Evolutionary conservation across 2,113 vertebrate genomes (phyloP), one percentile per base, ranked within the genome.

Genomic region (Taxidea taxus): DNA sequence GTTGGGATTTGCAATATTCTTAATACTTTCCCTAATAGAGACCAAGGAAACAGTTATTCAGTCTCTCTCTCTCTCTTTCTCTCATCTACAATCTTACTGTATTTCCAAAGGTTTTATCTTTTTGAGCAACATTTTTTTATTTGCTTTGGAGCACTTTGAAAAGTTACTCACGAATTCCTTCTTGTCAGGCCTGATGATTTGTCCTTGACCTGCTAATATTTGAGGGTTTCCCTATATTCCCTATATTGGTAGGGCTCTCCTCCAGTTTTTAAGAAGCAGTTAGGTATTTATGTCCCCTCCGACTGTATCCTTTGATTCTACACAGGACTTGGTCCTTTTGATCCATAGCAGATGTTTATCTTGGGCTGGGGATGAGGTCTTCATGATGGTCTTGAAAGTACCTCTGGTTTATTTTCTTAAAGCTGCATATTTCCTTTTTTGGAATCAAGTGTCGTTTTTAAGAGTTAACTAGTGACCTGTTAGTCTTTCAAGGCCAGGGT

Each of bases 381-480:
- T 96, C 95, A 83, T 81, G 87, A 96, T 96, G 80, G n/a, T 91
- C 92, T 97, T 96, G 81, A 95, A 96, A 95, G 49, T 84, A 90
- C 27, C 3, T 49, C 15, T 27, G 64, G 95, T 96, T 97, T 97
- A 95, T 98, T 90, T 97, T 56, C 39, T 68, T 95, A 86, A 93
- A 94, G 93, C 37, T 77, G 15, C 12, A 62, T 77, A 25, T 93
- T 97, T 97, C 70, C 77, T 93, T 92, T 96, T 96, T 60, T 90
- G 83, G 49, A 93, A 75, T 95, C 90, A 94, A 90, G 74, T 39
- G 25, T 49, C 56, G 3, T 75, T 95, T 90, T 81, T 54, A 97
- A 90, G 66, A 87, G 29, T 75, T 91, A 80, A 47, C 56, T 88
- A 27, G 62, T 80, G 89, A 93, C 94, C 66, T 90, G 15, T 90